phyloP scores from a whole-genome alignment of 2,113 vertebrate species.

The Takifugu bimaculatus region DNA sequence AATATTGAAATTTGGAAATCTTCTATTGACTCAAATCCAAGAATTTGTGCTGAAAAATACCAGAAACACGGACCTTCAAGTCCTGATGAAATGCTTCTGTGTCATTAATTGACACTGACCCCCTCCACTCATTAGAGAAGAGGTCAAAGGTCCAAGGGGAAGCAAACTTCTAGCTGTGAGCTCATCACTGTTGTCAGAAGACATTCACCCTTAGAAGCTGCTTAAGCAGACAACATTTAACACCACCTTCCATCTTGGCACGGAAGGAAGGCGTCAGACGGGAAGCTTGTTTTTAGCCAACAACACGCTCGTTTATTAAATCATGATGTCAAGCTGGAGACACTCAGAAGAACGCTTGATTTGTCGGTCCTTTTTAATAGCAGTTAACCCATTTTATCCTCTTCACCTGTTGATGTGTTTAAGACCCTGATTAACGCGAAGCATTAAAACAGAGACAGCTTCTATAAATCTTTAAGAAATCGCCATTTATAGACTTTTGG shows the following conservation, averaged over 20 bases:
- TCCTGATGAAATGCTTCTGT: neutral
- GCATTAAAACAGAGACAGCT: slow-evolving; percentile 9
- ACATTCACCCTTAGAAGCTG: slow-evolving; percentile 45
- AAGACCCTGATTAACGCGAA: slow-evolving; percentile 31
- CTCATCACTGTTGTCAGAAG: slow-evolving; percentile 58
- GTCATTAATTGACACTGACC: slow-evolving; percentile 4
- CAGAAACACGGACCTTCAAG: too few relatives aligned
- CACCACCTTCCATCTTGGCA: slow-evolving; percentile 30
- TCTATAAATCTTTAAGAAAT: slow-evolving; percentile 21
- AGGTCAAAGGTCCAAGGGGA: slow-evolving; percentile 53
- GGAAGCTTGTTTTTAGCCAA: slow-evolving; percentile 14
- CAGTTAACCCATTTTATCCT: slow-evolving; percentile 27
- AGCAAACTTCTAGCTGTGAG: slow-evolving; percentile 53
- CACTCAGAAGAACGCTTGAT: slow-evolving; percentile 11
- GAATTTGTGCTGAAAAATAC: too few relatives aligned
- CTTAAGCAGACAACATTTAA: slow-evolving; percentile 25
- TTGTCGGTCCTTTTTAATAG: slow-evolving; percentile 26
- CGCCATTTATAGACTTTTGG: slow-evolving; percentile 14
- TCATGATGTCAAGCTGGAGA: neutral
- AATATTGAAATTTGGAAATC: too few relatives aligned
- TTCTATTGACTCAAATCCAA: too few relatives aligned
- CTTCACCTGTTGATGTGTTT: slow-evolving; percentile 53
- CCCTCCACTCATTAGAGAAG: slow-evolving; percentile 28
- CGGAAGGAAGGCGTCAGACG: slow-evolving; percentile 9
- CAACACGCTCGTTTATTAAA: slow-evolving; percentile 31